phyloP scores from a whole-genome alignment of 2,888 invertebrate species.

The Oxytorus armatus region DNA sequence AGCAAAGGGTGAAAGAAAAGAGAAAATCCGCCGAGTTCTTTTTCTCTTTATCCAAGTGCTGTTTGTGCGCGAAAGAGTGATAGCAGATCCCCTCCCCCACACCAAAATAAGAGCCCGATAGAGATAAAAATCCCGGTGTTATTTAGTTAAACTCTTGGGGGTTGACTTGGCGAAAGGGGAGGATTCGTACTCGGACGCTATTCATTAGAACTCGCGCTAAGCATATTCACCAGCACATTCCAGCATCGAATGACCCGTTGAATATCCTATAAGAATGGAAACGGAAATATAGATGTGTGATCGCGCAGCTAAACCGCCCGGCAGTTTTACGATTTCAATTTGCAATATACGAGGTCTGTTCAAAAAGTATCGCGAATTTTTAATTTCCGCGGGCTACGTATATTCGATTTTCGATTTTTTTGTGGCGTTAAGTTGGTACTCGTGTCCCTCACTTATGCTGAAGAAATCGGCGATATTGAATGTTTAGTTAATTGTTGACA shows the following conservation, averaged over 20 bases:
- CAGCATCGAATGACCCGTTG: conserved; percentile 1
- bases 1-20: conserved; percentile 17
- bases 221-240: conserved; percentile 3
- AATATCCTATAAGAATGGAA: conserved; percentile 12
- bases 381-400: background rate
- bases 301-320: conserved; percentile 21
- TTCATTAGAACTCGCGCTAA: background rate
- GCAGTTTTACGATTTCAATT: conserved; percentile 66
- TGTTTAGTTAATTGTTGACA: too few species aligned
- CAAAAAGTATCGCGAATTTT: too few species aligned
- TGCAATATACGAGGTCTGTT: conserved; percentile 33
- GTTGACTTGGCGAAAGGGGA: background rate
- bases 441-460: too few species aligned
- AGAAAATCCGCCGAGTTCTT: background rate
- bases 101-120: background rate
- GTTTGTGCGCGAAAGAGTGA: background rate
- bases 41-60: background rate
- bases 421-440: too few species aligned
- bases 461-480: too few species aligned
- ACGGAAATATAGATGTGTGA: background rate
- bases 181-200: background rate
- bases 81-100: background rate
- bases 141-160: background rate
- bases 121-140: background rate
- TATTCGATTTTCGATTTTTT: too few species aligned